Conservation (phyloP, 2,888 invertebrate genomes). For the Laspeyria flexula region DNA sequence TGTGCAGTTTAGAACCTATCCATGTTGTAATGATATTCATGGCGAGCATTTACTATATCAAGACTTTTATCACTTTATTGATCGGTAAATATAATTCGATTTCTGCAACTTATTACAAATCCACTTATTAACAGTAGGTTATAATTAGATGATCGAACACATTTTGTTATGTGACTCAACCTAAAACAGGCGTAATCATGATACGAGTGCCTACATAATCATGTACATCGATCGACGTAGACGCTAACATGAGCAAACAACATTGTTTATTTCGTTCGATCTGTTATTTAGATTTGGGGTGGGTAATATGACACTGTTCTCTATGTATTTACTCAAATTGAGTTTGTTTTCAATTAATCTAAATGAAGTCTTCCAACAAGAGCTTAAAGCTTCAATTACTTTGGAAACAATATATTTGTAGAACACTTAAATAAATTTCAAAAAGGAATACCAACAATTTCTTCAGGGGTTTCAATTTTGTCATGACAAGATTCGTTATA, state of each 20-base stretch:
- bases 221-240: no score
- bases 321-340: background rate
- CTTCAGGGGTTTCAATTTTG: background rate
- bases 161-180: slow-evolving; percentile 34
- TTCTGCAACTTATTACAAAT: no score
- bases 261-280: background rate
- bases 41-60: no score
- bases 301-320: background rate
- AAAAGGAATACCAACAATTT: background rate
- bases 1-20: no score
- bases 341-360: background rate
- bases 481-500: background rate
- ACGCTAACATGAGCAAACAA: background rate
- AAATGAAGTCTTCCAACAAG: background rate
- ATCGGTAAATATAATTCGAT: no score
- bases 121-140: slow-evolving; percentile 20
- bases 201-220: background rate
- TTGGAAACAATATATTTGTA: background rate
- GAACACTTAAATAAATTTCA: background rate
- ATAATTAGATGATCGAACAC: slow-evolving; percentile 37
- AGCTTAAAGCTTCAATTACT: background rate
- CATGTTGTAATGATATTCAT: no score
- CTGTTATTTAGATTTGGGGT: background rate
- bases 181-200: slow-evolving; percentile 3
- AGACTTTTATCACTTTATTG: no score